A percentile compares a stretch with the other conserved stretches of the same genome.
Evolutionary conservation across 2,888 invertebrate genomes (phyloP).

Genomic region (Heliconius aoede): DNA sequence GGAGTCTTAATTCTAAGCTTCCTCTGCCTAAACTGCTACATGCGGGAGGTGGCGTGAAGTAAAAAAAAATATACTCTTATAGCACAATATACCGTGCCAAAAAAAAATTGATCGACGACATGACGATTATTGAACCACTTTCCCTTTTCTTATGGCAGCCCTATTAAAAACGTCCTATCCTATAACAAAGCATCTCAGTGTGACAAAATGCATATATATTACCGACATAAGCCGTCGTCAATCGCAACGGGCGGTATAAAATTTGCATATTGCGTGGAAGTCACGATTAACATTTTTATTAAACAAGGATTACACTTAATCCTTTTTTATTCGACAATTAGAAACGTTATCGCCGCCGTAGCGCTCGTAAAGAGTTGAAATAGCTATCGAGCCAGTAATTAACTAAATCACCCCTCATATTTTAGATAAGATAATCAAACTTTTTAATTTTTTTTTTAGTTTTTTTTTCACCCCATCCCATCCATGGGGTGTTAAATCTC

Average conservation of each 20-base stretch:
- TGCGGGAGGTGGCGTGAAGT: too few species aligned
- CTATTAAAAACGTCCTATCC: neutral
- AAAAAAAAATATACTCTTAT: too few species aligned
- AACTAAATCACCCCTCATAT: constrained; percentile 69
- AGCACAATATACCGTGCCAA: too few species aligned
- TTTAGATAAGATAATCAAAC: constrained; percentile 70
- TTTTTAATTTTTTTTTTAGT: constrained; percentile 53
- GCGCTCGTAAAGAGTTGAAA: constrained; percentile 82
- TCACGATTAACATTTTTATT: constrained; percentile 84
- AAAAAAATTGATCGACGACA: too few species aligned
- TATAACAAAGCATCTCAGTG: constrained; percentile 21
- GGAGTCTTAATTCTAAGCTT: too few species aligned
- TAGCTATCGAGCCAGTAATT: constrained; percentile 75
- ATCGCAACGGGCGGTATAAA: constrained; percentile 64
- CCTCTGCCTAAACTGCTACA: too few species aligned
- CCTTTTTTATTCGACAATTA: constrained; percentile 84
- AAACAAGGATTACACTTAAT: constrained; percentile 80
- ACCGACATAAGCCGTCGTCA: constrained; percentile 53
- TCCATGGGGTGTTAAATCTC: constrained; percentile 63
- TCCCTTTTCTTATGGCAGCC: neutral
- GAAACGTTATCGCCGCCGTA: constrained; percentile 75
- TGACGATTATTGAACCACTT: neutral
- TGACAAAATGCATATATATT: constrained; percentile 43
- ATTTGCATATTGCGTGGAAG: constrained; percentile 78
- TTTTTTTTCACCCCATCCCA: too few species aligned